These are phyloP conservation scores for Galago senegalensis DNA, from an alignment of 2,797 vertebrate species.

Conservation along the genomic window DNA sequence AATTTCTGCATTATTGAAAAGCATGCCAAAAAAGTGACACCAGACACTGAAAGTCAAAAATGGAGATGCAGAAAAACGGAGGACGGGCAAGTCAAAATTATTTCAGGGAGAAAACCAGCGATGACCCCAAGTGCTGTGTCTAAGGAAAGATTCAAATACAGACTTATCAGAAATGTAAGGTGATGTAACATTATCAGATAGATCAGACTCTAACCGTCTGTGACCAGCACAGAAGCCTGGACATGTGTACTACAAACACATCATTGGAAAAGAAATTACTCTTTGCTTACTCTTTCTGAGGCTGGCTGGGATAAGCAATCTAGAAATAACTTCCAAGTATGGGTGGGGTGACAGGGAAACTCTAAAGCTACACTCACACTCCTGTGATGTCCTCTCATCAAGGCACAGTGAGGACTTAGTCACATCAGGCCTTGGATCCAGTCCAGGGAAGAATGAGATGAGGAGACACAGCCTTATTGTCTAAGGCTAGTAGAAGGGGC, in stretches of 20 bases:
- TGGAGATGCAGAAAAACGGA: not conserved
- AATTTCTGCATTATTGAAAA: conserved; percentile 48
- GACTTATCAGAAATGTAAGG: not conserved
- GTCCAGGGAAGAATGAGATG: not conserved
- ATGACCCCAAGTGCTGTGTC: not conserved
- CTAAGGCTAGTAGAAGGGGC: not conserved
- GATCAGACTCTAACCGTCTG: not conserved
- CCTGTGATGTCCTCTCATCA: not conserved
- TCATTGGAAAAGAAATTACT: not conserved
- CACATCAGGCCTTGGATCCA: not conserved
- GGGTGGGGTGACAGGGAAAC: not conserved
- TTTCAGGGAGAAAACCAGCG: conserved; percentile 31
- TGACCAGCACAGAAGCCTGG: not conserved
- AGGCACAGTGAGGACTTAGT: not conserved
- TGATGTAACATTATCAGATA: not conserved
- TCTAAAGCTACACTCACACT: not conserved
- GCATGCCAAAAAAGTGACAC: conserved; percentile 41
- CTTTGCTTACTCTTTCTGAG: not conserved
- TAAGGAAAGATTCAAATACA: conserved; percentile 36
- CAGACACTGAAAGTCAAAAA: conserved; percentile 36
- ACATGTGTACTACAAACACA: not conserved
- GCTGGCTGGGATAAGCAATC: not conserved
- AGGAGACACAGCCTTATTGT: not conserved
- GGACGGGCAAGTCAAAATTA: not conserved
- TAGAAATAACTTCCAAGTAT: conserved; percentile 36